These are phyloP conservation scores for Autographa pulchrina DNA, from an alignment of 2,888 invertebrate species.

Conservation along the genomic window DNA sequence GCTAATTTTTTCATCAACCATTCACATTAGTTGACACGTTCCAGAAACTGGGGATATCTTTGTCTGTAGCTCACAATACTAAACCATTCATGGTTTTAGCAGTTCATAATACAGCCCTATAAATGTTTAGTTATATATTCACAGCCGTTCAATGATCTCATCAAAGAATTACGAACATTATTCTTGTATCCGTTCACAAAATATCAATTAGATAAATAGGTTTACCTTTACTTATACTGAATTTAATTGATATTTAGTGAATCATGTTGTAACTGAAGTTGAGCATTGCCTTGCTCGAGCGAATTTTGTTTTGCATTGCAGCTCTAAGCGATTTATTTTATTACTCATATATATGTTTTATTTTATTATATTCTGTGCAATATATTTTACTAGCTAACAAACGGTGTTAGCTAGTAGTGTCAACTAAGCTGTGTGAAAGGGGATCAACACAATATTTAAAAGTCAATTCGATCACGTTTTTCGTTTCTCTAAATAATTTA, in stretches of 20 bases:
- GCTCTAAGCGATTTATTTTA: conserved; percentile 1
- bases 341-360: background rate
- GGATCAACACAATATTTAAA: background rate
- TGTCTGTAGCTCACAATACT: no score
- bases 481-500: background rate
- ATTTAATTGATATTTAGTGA: background rate
- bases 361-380: background rate
- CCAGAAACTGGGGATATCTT: no score
- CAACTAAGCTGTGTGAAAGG: no score
- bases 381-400: background rate
- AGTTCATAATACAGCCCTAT: background rate
- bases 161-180: background rate
- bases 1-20: no score
- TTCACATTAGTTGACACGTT: no score
- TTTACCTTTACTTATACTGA: background rate
- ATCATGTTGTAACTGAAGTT: conserved; percentile 29
- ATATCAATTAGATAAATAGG: background rate
- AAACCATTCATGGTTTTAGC: background rate
- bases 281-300: background rate
- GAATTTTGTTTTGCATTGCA: background rate
- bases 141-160: background rate
- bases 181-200: background rate
- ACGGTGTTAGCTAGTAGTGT: no score
- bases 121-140: background rate
- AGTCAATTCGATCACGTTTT: background rate